Conservation (phyloP, 1,140 invertebrate genomes). For the Conopomorpha cramerella region DNA sequence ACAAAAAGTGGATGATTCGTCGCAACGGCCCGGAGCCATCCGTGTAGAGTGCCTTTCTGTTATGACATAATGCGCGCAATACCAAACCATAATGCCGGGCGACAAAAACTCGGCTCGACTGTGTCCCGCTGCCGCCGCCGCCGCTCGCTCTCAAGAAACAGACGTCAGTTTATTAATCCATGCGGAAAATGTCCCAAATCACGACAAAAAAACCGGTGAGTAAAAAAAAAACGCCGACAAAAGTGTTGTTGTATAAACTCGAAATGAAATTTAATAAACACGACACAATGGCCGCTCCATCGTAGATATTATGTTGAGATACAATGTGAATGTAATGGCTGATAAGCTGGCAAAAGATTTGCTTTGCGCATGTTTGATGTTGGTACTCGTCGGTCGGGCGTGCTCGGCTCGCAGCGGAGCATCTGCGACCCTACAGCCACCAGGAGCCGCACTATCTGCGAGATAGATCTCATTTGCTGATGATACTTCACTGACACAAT, state of each 20-base stretch:
- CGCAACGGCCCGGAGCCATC: constrained; percentile 27
- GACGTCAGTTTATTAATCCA: constrained; percentile 45
- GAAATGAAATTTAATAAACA: constrained; percentile 61
- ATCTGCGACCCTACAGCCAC: too few relatives aligned
- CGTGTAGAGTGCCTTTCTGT: too few relatives aligned
- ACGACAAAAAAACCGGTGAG: constrained; percentile 44
- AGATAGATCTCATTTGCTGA: too few relatives aligned
- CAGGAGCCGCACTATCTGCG: too few relatives aligned
- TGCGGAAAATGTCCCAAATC: constrained; percentile 55
- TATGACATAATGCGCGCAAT: constrained; percentile 60
- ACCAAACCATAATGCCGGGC: constrained; percentile 30
- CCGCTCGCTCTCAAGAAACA: constrained; percentile 27
- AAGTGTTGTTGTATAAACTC: constrained; percentile 56
- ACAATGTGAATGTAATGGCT: too few relatives aligned
- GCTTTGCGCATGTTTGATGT: constrained; percentile 55
- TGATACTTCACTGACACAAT: too few relatives aligned
- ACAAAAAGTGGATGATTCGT: constrained; percentile 36
- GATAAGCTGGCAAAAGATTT: constrained; percentile 50
- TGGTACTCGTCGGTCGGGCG: constrained; percentile 49
- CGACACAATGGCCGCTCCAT: constrained; percentile 46
- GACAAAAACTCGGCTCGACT: too few relatives aligned
- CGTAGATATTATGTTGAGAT: too few relatives aligned
- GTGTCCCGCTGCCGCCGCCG: constrained; percentile 35
- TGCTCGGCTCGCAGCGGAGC: constrained; percentile 52
- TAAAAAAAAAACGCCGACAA: constrained; percentile 48